Percentiles rank a stretch among this genome's conserved stretches.
These are phyloP conservation scores for Heliconius eleuchia DNA, from an alignment of 1,140 invertebrate genomes.

Conservation along the genomic window DNA sequence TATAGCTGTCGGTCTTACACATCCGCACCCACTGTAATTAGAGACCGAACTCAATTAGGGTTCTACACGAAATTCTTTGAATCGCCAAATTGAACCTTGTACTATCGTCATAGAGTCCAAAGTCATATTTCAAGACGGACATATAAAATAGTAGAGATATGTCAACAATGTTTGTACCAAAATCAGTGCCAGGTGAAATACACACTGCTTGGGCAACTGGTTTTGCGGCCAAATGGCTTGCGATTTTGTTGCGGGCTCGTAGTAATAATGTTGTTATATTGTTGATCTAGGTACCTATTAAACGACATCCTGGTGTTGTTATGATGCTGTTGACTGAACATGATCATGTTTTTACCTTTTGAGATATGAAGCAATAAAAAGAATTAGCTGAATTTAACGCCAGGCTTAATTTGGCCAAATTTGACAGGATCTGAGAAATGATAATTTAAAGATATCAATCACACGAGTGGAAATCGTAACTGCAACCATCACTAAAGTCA, in stretches of 20 bases:
- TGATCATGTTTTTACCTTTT: too few species aligned
- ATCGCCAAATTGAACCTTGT: conserved; percentile 12
- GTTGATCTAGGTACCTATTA: not conserved
- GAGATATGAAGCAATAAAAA: too few species aligned
- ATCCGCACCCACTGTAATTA: conserved; percentile 28
- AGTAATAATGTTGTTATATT: not conserved
- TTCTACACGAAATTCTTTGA: conserved; percentile 3
- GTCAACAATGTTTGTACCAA: conserved; percentile 17
- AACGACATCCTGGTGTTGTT: too few species aligned
- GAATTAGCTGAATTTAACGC: too few species aligned
- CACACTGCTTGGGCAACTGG: conserved; percentile 20
- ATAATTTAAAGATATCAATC: too few species aligned
- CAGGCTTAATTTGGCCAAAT: too few species aligned
- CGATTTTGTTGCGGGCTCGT: not conserved
- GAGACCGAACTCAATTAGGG: conserved; percentile 30
- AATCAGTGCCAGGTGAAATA: conserved; percentile 34
- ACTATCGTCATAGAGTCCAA: not conserved
- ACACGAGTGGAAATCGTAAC: too few species aligned
- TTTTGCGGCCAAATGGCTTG: conserved; percentile 23
- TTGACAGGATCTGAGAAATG: too few species aligned
- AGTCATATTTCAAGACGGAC: not conserved
- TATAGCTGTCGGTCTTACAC: conserved; percentile 7
- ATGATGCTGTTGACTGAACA: too few species aligned
- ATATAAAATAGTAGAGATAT: not conserved
- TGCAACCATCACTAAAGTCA: too few species aligned